Percentiles rank a stretch among this genome's conserved stretches.
Conservation (phyloP, 2,888 invertebrate species). For the Polyommatus icarus region DNA sequence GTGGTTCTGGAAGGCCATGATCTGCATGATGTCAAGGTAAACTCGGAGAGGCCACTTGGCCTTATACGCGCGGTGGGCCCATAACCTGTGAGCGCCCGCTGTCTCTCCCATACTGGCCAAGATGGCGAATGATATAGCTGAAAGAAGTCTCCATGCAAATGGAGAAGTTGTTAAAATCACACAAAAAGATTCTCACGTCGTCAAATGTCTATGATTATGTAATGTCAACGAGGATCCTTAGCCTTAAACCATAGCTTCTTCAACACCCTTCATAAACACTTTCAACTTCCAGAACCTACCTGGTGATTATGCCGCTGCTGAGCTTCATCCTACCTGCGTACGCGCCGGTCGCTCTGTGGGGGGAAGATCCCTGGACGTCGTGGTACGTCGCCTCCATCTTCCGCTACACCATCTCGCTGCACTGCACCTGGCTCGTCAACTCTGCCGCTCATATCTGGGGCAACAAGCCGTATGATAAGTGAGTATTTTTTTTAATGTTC, state of each 20-base stretch:
- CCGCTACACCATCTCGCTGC: conserved; percentile 88
- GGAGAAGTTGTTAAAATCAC: no score
- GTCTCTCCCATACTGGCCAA: no score
- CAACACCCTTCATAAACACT: neutral
- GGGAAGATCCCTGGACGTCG: conserved; percentile 85
- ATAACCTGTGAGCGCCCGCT: no score
- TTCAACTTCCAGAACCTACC: conserved; percentile 82
- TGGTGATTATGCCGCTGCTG: conserved; percentile 86
- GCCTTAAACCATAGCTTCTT: neutral
- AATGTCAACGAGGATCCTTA: neutral
- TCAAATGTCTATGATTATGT: no score
- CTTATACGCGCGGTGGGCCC: no score
- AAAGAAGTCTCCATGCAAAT: neutral
- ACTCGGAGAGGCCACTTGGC: no score
- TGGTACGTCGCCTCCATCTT: conserved; percentile 88
- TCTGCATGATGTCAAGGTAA: no score
- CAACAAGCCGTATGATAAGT: conserved; percentile 93
- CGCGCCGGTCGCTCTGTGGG: conserved; percentile 88
- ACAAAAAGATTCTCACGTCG: no score
- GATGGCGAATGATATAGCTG: no score
- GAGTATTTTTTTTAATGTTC: conserved; percentile 52
- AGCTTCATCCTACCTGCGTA: conserved; percentile 91
- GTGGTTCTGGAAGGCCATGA: no score
- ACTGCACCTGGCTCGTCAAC: conserved; percentile 96
- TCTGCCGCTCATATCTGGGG: conserved; percentile 97